Conservation (phyloP, 2,797 vertebrate species). For the Falco cherrug region DNA sequence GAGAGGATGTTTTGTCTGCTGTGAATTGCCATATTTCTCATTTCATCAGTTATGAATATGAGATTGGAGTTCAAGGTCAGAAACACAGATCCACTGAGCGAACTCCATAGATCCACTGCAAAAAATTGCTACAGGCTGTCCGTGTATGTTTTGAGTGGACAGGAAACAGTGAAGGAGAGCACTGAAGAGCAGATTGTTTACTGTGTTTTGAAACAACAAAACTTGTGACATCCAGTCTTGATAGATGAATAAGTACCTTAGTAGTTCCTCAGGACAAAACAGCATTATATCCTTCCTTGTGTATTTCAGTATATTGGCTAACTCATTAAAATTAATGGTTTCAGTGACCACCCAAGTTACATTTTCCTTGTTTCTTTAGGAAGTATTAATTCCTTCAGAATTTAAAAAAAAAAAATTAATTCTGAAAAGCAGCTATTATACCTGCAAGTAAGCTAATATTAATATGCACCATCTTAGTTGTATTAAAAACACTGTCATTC, state of each 20-base stretch:
- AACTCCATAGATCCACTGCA: background rate
- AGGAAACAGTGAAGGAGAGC: background rate
- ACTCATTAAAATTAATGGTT: background rate
- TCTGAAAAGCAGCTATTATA: slow-evolving; percentile 16
- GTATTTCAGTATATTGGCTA: background rate
- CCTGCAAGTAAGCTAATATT: background rate
- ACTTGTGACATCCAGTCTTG: background rate
- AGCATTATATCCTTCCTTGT: background rate
- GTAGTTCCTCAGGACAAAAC: background rate
- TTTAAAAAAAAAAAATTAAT: background rate
- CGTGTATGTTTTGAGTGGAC: background rate
- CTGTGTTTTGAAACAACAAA: background rate
- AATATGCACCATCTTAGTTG: background rate
- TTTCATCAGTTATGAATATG: background rate
- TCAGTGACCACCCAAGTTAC: background rate
- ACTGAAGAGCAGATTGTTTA: background rate
- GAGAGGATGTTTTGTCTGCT: background rate
- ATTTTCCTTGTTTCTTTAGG: background rate
- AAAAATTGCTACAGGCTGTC: background rate
- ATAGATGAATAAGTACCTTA: background rate
- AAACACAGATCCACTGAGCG: background rate
- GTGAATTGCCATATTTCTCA: background rate
- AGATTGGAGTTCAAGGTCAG: background rate
- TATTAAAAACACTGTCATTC: background rate
- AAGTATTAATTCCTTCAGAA: background rate